These are phyloP conservation scores for Lepisosteus osseus DNA, from an alignment of 2,113 vertebrate species.

Conservation along the genomic window DNA sequence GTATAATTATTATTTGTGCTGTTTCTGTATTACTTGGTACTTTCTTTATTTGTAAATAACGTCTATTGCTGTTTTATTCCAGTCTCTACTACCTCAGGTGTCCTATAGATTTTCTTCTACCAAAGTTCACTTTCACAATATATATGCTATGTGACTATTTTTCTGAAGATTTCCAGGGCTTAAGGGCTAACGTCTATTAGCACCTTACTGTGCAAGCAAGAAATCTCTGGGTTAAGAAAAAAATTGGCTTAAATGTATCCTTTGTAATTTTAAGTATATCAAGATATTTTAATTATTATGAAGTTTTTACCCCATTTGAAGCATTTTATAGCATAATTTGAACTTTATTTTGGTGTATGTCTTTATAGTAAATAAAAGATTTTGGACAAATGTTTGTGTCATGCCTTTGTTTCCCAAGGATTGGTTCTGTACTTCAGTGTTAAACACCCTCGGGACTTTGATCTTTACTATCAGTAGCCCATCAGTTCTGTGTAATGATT, in stretches of 20 bases:
- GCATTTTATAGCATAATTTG: conserved; percentile 88
- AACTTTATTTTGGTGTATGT: conserved; percentile 85
- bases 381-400: conserved; percentile 61
- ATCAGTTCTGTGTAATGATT: too few species aligned
- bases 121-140: conserved; percentile 88
- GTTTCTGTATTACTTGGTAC: conserved; percentile 84
- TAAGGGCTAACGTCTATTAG: conserved; percentile 88
- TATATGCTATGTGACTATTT: conserved; percentile 70
- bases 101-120: conserved; percentile 90
- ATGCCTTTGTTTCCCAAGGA: too few species aligned
- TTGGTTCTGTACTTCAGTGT: too few species aligned
- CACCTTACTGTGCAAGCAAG: conserved; percentile 86
- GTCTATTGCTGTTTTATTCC: conserved; percentile 89
- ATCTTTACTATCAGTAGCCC: too few species aligned
- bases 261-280: conserved; percentile 88
- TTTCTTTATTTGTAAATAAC: conserved; percentile 74
- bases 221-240: conserved; percentile 80
- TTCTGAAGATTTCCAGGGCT: conserved; percentile 87
- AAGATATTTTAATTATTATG: conserved; percentile 84
- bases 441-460: too few species aligned
- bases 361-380: conserved; percentile 91
- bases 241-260: conserved; percentile 84
- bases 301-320: conserved; percentile 86
- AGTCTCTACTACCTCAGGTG: conserved; percentile 93
- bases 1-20: conserved; percentile 77